Evolutionary conservation across 2,888 invertebrate species (phyloP).

Genomic region (Elmis aenea): DNA sequence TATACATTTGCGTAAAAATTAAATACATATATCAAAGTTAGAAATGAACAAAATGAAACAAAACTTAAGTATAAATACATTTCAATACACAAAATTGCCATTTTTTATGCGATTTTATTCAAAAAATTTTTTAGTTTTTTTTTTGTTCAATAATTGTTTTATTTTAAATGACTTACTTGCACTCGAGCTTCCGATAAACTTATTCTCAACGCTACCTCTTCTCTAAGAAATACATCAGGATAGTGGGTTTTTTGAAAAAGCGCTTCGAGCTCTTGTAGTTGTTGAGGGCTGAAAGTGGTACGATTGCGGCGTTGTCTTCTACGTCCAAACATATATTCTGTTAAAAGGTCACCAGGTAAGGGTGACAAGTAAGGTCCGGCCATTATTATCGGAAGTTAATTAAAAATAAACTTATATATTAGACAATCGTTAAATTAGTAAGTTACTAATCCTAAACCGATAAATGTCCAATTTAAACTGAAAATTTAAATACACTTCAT

Average conservation of each 20-base stretch:
- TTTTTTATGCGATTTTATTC: too few species aligned
- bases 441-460: slow-evolving; percentile 10
- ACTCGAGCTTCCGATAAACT: slow-evolving; percentile 90
- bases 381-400: slow-evolving; percentile 55
- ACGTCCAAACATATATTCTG: slow-evolving; percentile 89
- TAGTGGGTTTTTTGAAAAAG: slow-evolving; percentile 93
- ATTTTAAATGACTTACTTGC: too few species aligned
- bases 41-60: too few species aligned
- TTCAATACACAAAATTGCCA: neutral
- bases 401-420: neutral
- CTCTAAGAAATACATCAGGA: slow-evolving; percentile 83
- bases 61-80: too few species aligned
- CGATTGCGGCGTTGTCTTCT: slow-evolving; percentile 83
- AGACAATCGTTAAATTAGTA: neutral
- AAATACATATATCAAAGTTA: too few species aligned
- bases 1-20: too few species aligned
- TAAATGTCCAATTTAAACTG: slow-evolving; percentile 25
- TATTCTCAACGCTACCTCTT: slow-evolving; percentile 87
- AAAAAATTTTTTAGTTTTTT: too few species aligned
- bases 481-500: slow-evolving; percentile 23
- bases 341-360: slow-evolving; percentile 79
- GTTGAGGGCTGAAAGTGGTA: slow-evolving; percentile 92
- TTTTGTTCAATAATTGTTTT: too few species aligned
- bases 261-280: slow-evolving; percentile 84
- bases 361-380: slow-evolving; percentile 84